Base-by-base conservation (phyloP, 2,888 invertebrate genomes). In the Latrodectus hesperus region DNA sequence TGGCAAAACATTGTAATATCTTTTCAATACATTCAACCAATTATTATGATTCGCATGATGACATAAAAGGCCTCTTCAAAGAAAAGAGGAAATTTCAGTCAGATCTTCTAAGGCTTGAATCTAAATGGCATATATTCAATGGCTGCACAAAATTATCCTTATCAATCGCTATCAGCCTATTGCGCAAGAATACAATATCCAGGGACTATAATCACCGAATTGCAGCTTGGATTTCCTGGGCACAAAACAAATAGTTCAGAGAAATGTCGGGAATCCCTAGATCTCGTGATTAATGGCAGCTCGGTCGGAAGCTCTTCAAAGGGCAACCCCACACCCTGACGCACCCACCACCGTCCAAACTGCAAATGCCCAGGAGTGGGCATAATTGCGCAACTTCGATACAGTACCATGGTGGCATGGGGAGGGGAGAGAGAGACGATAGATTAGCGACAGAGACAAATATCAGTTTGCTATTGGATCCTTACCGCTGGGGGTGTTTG, bases 231-330 rank as follows among this genome's bases (percentile, higher is more conserved):
- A 68, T 82, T 68, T 74, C 82, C 82, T 68, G 75, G 75, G 68
- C 75, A 68, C 75, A 68, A 75, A 75, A 75, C 82, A 82, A 82
- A 82, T 82, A 75, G 82, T 70, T 60, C 55, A 65, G 17, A 70
- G 71, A 79, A 38, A 38, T 38, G 38, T 38, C 38, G 38, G 6
- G 38, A 38, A 38, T 38, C 38, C 38, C 38, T 38, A 38, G 38
- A 38, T 38, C 55, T 49, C 55, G 16, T 70, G 82, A 82, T 75
- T 82, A 75, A 75, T 82, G 82, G 70, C 70, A 68, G 70, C 65
- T 81, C 75, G 55, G 70, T n/a, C 22, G 53, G 26, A 12, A 53
- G 22, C 55, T 26, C 68, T 53, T 81, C 73, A 81, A 81, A 81
- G 81, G 73, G 65, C 38, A n/a, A 72, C 51, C 65, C 38, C 38